Evolutionary conservation across 2,113 vertebrate genomes (phyloP).

Genomic region (Anser brachyrhynchus): DNA sequence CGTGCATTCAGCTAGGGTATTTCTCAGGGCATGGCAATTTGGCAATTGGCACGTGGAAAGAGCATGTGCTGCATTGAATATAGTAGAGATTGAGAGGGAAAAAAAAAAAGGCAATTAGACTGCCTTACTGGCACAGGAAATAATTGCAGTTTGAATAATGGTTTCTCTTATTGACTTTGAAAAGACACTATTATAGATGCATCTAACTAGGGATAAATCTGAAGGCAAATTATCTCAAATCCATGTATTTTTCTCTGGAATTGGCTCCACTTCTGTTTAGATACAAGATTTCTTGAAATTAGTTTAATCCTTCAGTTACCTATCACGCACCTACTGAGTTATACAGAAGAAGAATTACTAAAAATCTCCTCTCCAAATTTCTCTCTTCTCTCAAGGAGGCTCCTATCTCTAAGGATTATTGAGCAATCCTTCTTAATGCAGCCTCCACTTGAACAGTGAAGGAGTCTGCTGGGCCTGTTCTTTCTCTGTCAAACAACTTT

Average conservation of each 20-base stretch:
- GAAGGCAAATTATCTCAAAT: background rate
- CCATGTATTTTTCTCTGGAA: background rate
- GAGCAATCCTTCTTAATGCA: background rate
- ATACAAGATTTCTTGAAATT: background rate
- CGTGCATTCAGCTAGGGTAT: background rate
- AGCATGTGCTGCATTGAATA: background rate
- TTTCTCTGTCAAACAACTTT: background rate
- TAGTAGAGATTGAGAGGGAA: background rate
- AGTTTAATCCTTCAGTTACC: background rate
- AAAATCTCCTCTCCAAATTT: background rate
- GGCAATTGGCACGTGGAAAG: background rate
- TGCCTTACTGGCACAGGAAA: background rate
- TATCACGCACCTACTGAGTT: background rate
- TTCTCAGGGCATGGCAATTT: background rate
- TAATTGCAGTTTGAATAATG: background rate
- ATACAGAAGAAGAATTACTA: background rate
- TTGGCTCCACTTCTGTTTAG: background rate
- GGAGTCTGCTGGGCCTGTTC: background rate
- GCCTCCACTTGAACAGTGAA: background rate
- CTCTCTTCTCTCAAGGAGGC: background rate
- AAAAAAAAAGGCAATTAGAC: background rate
- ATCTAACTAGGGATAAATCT: background rate
- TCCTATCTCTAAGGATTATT: background rate
- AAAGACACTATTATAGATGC: background rate
- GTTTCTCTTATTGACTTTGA: background rate